phyloP scores from a whole-genome alignment of 2,113 vertebrate species.

The Microtus ochrogaster region DNA sequence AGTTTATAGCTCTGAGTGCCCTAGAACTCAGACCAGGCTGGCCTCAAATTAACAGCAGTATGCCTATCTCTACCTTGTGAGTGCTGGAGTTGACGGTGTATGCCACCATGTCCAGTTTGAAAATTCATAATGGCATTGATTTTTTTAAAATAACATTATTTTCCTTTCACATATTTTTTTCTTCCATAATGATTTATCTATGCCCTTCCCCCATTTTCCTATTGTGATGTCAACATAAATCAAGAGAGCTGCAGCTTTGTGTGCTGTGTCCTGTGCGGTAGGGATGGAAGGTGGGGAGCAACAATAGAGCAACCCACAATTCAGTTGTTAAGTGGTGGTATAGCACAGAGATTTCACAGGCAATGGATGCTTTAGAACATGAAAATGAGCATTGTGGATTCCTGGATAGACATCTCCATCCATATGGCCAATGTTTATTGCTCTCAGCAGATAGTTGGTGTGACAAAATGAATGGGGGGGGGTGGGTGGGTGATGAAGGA shows the following conservation, averaged over 20 bases:
- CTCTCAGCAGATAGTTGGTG: neutral
- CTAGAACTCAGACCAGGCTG: too few relatives aligned
- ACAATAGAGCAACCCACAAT: neutral
- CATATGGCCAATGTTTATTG: neutral
- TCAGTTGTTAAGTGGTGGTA: neutral
- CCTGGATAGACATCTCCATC: constrained; percentile 14
- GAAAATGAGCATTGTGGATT: neutral
- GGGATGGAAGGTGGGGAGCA: neutral
- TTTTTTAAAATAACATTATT: neutral
- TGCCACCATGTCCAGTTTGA: neutral
- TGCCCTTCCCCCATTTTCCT: neutral
- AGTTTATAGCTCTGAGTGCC: too few relatives aligned
- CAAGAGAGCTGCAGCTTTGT: neutral
- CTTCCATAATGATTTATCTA: neutral
- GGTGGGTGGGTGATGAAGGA: neutral
- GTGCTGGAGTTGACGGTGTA: too few relatives aligned
- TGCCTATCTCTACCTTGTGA: too few relatives aligned
- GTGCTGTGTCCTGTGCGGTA: neutral
- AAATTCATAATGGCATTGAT: neutral
- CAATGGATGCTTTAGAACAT: neutral
- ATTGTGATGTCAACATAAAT: neutral
- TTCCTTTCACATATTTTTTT: neutral
- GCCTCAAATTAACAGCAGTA: too few relatives aligned
- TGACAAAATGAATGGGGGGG: neutral
- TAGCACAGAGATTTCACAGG: neutral